A percentile compares a stretch with the other conserved stretches of the same genome.
These are phyloP conservation scores for Muschampia plurimacula DNA, from an alignment of 2,888 invertebrate species.

Conservation along the genomic window DNA sequence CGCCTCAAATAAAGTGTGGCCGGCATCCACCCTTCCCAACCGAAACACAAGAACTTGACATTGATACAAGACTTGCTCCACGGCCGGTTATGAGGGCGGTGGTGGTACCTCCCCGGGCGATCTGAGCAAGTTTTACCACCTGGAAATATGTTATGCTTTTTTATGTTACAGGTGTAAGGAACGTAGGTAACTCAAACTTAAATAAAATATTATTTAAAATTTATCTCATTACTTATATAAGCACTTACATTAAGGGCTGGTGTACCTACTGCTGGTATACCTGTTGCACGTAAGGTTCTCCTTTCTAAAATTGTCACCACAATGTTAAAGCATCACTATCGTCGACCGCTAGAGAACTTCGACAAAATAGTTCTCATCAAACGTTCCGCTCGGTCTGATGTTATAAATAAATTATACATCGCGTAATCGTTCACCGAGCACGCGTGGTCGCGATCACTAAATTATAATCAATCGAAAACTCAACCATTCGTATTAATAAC, in stretches of 20 bases:
- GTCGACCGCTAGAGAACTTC: slow-evolving; percentile 12
- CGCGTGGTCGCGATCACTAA: slow-evolving; percentile 39
- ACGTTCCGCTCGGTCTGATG: slow-evolving; percentile 36
- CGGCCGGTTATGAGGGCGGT: no score
- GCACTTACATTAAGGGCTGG: neutral
- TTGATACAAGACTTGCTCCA: no score
- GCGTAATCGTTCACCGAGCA: slow-evolving; percentile 43
- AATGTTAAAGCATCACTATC: slow-evolving; percentile 17
- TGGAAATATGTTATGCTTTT: no score
- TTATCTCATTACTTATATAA: neutral
- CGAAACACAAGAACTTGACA: no score
- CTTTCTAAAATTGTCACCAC: slow-evolving; percentile 13
- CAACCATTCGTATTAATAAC: slow-evolving; percentile 53
- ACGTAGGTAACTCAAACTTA: no score
- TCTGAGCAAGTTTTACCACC: no score
- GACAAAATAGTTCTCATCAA: slow-evolving; percentile 29
- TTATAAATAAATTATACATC: slow-evolving; percentile 43
- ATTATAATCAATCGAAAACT: slow-evolving; percentile 51
- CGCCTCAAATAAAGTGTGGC: no score
- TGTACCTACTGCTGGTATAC: no score
- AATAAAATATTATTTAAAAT: no score
- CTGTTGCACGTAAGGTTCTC: slow-evolving; percentile 2
- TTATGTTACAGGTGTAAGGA: no score
- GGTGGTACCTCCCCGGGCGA: no score
- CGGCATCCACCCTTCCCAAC: no score